Base-by-base conservation (phyloP, 2,113 vertebrate genomes). In the Corythornis madagascariensis region DNA sequence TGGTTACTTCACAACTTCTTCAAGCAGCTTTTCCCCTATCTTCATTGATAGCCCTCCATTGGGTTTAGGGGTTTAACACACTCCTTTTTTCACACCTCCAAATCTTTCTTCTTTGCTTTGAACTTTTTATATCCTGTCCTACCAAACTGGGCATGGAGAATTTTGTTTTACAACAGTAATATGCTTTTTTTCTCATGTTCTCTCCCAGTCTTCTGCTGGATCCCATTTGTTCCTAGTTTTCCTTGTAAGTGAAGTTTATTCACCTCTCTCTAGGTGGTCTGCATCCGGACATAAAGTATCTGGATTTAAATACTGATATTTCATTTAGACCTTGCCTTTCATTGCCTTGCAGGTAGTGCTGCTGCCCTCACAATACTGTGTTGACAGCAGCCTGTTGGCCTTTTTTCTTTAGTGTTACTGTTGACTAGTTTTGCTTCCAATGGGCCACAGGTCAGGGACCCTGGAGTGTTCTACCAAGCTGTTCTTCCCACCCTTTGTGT, bases 301-400 rank as follows among this genome's bases (percentile, higher is more conserved):
- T 52, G 65, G 15, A 38, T 20, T 88, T 86, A 77, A 74, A 90
- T 55, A 78, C 6, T 29, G 13, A 33, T 78, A 16, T 84, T 95
- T 78, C 26, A 4, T 56, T 19, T 86, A 52, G 22, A 29, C 17
- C 14, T 77, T 82, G 66, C 38, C 56, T 48, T 69, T 17, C 28
- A 22, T 45, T 92, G 40, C 28, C 33, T 73, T 57, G 6, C 16
- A 64, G 22, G 35, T 22, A 16, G 22, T 28, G 13, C 61, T 88
- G 50, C 43, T 75, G 61, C 11, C 89, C 9, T 55, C 1, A 6
- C 7, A 5, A 5, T 1, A 0, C 25, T 48, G 8, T 13, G 7
- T 43, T 78, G 43, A 21, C 52, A 74, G 33, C 43, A 90, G 8
- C 5, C 31, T 59, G 35, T 47, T 22, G 35, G 35, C 4, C 13